These are phyloP conservation scores for Odontamblyopus rebecca DNA, from an alignment of 2,797 vertebrate genomes.

Conservation along the genomic window DNA sequence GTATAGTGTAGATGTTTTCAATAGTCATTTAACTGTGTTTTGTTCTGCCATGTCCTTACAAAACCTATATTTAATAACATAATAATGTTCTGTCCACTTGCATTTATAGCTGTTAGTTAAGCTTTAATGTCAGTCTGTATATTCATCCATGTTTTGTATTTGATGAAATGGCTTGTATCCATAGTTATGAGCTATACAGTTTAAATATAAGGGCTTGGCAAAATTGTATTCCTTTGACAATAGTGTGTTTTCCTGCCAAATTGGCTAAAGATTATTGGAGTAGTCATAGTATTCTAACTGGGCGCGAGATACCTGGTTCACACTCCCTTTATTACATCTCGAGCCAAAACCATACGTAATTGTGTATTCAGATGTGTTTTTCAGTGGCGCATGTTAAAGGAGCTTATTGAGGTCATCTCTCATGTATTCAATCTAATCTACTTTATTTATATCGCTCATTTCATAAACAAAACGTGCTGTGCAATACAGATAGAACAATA, in stretches of 20 bases:
- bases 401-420: too few relatives aligned
- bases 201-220: not conserved
- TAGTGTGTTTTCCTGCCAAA: not conserved
- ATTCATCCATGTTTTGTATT: not conserved
- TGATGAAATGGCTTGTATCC: not conserved
- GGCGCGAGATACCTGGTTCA: too few relatives aligned
- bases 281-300: not conserved
- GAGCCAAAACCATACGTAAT: too few relatives aligned
- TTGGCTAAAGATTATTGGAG: not conserved
- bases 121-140: not conserved
- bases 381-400: too few relatives aligned
- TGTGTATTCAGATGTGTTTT: too few relatives aligned
- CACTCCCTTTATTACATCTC: too few relatives aligned
- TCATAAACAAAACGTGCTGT: too few relatives aligned
- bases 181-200: not conserved
- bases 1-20: slow-evolving; percentile 5
- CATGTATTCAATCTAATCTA: too few relatives aligned
- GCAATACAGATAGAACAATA: too few relatives aligned
- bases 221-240: not conserved
- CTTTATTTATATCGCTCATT: too few relatives aligned
- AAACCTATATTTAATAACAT: not conserved
- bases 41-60: not conserved
- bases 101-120: not conserved
- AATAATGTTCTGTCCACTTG: not conserved
- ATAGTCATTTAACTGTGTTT: slow-evolving; percentile 16